Conservation (phyloP, 2,113 vertebrate species). For the Marmota monax region DNA sequence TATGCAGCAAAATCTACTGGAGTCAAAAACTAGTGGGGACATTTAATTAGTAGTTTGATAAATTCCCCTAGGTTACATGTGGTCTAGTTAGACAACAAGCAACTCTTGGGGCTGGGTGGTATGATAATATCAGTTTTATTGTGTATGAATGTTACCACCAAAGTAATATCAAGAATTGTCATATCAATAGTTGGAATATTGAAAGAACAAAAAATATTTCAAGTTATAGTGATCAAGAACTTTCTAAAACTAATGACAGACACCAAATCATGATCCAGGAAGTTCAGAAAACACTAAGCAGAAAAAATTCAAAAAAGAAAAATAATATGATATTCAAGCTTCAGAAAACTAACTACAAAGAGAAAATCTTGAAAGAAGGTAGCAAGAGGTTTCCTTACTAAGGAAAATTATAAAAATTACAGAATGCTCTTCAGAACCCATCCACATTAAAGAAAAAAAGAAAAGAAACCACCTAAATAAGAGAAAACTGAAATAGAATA, state of each 20-base stretch:
- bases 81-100: background rate
- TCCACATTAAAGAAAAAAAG: background rate
- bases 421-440: background rate
- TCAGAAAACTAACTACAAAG: background rate
- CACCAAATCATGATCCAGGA: background rate
- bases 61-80: background rate
- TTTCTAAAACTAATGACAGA: background rate
- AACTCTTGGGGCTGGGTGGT: accelerated
- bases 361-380: background rate
- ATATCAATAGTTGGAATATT: background rate
- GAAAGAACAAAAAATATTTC: background rate
- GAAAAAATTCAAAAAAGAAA: background rate
- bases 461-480: background rate
- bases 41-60: background rate
- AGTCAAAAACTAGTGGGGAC: background rate
- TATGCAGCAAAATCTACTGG: background rate
- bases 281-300: background rate
- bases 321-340: background rate
- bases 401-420: background rate
- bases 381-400: background rate
- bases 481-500: background rate
- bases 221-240: background rate
- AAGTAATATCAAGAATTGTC: background rate
- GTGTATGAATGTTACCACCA: background rate
- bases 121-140: background rate